Base-by-base conservation (phyloP, 2,113 vertebrate species). In the Parotia lawesii region DNA sequence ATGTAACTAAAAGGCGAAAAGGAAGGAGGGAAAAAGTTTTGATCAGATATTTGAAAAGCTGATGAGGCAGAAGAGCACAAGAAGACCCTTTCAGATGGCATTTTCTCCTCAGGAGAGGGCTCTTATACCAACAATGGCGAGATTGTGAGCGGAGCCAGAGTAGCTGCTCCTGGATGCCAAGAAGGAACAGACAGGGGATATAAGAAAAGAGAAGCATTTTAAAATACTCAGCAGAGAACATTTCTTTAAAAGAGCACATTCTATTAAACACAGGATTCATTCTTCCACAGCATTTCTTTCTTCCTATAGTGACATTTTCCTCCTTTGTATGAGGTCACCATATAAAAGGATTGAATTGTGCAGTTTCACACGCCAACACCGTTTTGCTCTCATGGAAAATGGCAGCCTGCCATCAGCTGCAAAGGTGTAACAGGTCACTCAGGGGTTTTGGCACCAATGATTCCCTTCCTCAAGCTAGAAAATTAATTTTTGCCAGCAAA, bases 241-340 rank as follows among this genome's bases (percentile, higher is more conserved):
- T 78, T 85, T 94, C 66, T 87, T 85, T 85, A 47, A 78, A 96
- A 91, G 93, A 72, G 12, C 72, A 35, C 42, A 51, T 94, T 89
- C 92, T 95, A 3, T 87, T 94, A 94, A 90, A 93, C 87, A 96
- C 74, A 92, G 70, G 73, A 78, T 88, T 95, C 86, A 87, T 96
- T 97, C 87, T 95, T 94, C 84, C 83, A 50, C 61, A 73, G 83
- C 90, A 60, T 29, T 96, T 96, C 95, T 94, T 87, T 35, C 70
- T 78, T 94, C 56, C 78, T 79, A 28, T 65, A 75, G 87, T 96
- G 78, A 84, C 64, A 82, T 86, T 48, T 94, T 82, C 73, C 66
- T 94, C 71, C 64, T 76, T 95, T 94, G 40, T 76, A 37, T 90
- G 78, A 94, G 70, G 42, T 91, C 65, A 79, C 29, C 53, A 5